Conservation (phyloP, 1,140 invertebrate species). For the Anastrepha ludens region DNA sequence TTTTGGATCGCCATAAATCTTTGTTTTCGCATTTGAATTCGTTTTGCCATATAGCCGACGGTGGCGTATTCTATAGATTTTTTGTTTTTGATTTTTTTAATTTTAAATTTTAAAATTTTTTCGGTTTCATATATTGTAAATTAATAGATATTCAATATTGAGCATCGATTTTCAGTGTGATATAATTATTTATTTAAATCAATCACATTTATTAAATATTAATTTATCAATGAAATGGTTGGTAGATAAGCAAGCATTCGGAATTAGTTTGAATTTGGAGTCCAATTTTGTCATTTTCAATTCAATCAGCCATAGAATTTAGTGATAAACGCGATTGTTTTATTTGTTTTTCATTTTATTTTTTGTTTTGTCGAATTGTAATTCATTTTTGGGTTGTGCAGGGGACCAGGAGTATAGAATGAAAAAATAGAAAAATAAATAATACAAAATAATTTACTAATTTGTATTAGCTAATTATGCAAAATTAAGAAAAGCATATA, state of each 20-base stretch:
- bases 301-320: not conserved
- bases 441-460: not conserved
- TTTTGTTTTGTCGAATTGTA: not conserved
- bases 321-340: not conserved
- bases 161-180: slow-evolving; percentile 55
- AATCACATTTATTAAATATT: slow-evolving; percentile 51
- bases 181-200: slow-evolving; percentile 10
- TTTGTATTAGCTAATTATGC: slow-evolving; percentile 15
- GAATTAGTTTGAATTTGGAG: slow-evolving; percentile 1
- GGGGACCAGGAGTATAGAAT: slow-evolving; percentile 36
- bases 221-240: slow-evolving; percentile 58
- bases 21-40: slow-evolving; percentile 96
- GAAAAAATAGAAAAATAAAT: slow-evolving; percentile 53
- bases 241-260: slow-evolving; percentile 43
- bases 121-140: slow-evolving; percentile 35
- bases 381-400: slow-evolving; percentile 35
- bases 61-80: slow-evolving; percentile 88
- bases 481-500: not conserved
- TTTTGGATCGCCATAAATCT: slow-evolving; percentile 90
- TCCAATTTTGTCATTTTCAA: slow-evolving; percentile 15
- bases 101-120: slow-evolving; percentile 57
- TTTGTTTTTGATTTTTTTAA: slow-evolving; percentile 80
- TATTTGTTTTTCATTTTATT: not conserved
- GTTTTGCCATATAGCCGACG: slow-evolving; percentile 95
- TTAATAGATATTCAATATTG: slow-evolving; percentile 54